These are phyloP conservation scores for Zosterops pallidus DNA, from an alignment of 2,113 vertebrate genomes.

Conservation along the genomic window DNA sequence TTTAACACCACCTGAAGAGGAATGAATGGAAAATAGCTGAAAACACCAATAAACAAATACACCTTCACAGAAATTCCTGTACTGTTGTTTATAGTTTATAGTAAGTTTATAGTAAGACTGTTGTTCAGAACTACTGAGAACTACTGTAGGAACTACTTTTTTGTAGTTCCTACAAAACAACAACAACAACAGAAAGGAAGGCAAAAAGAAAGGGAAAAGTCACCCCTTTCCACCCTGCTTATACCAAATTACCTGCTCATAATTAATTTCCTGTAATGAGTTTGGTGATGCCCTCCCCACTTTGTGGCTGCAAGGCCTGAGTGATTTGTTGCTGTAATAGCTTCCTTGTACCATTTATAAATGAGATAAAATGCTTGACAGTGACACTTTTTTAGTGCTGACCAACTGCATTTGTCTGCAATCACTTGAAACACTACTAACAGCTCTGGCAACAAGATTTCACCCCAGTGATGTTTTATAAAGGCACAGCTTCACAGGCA, in stretches of 20 bases:
- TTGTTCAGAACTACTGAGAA: background rate
- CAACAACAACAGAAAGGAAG: background rate
- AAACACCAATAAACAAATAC: background rate
- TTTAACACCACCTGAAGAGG: background rate
- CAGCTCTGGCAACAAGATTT: background rate
- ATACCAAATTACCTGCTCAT: background rate
- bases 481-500: background rate
- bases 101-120: background rate
- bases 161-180: background rate
- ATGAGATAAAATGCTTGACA: slow-evolving; percentile 5
- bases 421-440: slow-evolving; percentile 7
- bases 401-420: background rate
- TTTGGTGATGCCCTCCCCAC: background rate
- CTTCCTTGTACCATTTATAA: background rate
- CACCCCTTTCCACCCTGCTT: background rate
- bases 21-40: background rate
- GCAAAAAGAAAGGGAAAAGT: fast-evolving
- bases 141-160: too few species aligned
- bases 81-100: background rate
- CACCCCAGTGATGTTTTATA: background rate
- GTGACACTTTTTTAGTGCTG: background rate
- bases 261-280: slow-evolving; percentile 11
- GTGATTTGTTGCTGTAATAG: background rate
- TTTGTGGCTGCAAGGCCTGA: fast-evolving
- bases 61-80: background rate